Evolutionary conservation across 2,797 vertebrate genomes (phyloP).

Genomic region (Lycodopsis pacificus): DNA sequence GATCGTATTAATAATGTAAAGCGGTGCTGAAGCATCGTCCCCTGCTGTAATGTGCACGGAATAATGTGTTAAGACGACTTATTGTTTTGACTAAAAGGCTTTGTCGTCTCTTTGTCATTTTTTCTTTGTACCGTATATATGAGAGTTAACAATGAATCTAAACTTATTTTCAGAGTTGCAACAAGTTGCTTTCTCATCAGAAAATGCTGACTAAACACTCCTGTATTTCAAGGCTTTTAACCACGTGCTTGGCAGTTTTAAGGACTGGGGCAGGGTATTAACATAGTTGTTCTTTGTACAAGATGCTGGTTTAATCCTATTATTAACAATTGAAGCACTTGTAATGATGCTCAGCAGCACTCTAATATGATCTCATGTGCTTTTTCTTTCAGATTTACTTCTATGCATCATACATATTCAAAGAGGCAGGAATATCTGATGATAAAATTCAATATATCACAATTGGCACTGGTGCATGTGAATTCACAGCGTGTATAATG

Average conservation of each 20-base stretch:
- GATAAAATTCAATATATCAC: slow-evolving; percentile 88
- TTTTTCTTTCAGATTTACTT: slow-evolving; percentile 88
- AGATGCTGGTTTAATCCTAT: slow-evolving; percentile 65
- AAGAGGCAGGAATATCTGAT: slow-evolving; percentile 86
- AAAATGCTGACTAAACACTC: slow-evolving; percentile 37
- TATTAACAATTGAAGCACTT: slow-evolving; percentile 39
- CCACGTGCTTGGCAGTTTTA: slow-evolving; percentile 47
- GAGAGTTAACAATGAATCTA: not conserved
- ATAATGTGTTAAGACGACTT: not conserved
- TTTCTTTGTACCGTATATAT: not conserved
- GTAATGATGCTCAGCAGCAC: slow-evolving; percentile 18
- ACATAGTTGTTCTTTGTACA: slow-evolving; percentile 52
- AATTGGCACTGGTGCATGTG: slow-evolving; percentile 90
- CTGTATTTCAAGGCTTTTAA: slow-evolving; percentile 51
- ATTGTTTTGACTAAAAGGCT: not conserved
- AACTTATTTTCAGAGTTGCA: slow-evolving; percentile 17
- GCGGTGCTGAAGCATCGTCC: slow-evolving; percentile 3
- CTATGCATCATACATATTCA: slow-evolving; percentile 91
- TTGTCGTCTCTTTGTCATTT: not conserved
- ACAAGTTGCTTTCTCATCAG: slow-evolving; percentile 13
- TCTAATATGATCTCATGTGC: slow-evolving; percentile 15
- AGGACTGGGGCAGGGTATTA: slow-evolving; percentile 48
- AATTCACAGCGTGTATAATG: slow-evolving; percentile 87
- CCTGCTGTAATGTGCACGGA: not conserved
- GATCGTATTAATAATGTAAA: slow-evolving; percentile 63